Base-by-base conservation (phyloP, 2,113 vertebrate species). In the Triplophysa siluroides region DNA sequence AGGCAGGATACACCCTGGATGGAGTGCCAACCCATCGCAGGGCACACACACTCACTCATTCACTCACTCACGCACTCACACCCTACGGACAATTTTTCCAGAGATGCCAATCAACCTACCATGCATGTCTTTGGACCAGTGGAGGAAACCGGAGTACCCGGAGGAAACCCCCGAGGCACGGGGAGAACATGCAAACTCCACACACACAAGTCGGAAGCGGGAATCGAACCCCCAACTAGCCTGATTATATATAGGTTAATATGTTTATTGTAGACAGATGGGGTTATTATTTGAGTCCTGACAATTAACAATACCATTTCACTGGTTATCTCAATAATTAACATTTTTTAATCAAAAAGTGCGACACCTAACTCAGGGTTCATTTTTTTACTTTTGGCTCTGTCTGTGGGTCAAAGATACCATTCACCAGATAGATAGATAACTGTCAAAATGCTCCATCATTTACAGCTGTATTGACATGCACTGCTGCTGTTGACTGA, bases 181-280 rank as follows among this genome's bases (percentile, higher is more conserved):
- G n/a, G n/a, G n/a, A n/a, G n/a, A n/a, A n/a, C n/a, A n/a, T n/a
- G n/a, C n/a, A n/a, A n/a, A n/a, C n/a, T n/a, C n/a, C n/a, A n/a
- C n/a, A n/a, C n/a, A n/a, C n/a, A n/a, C n/a, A n/a, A n/a, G n/a
- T n/a, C n/a, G n/a, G n/a, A n/a, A n/a, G n/a, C n/a, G n/a, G n/a
- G n/a, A n/a, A n/a, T n/a, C n/a, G n/a, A n/a, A n/a, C n/a, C n/a
- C n/a, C n/a, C n/a, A n/a, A n/a, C n/a, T n/a, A n/a, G n/a, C n/a
- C n/a, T n/a, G n/a, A n/a, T n/a, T 29, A 38, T 33, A 56, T 67
- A 38, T 43, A 52, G 58, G 63, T 56, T 60, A 70, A 50, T 61
- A 23, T n/a, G 43, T 29, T 68, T 68, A 41, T 69, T 63, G 19
- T 47, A 47, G 50, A 18, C 73, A 81, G 75, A 82, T 78, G 75